Conservation (phyloP, 2,113 vertebrate species). For the Carlito syrichta region DNA sequence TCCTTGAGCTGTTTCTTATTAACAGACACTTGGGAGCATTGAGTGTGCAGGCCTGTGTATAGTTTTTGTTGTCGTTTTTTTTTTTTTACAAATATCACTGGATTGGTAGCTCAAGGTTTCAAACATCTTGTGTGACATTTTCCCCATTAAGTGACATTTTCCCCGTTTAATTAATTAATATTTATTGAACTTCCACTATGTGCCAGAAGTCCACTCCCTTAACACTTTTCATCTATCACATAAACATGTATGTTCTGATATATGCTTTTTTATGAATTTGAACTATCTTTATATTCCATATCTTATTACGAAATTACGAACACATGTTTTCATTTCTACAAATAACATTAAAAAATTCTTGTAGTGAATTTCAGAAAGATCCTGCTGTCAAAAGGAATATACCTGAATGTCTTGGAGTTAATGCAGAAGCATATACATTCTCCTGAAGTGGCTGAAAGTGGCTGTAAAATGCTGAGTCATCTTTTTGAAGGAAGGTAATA, state of each 20-base stretch:
- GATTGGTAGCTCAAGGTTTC: background rate
- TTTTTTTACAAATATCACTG: background rate
- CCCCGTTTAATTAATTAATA: background rate
- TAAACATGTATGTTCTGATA: background rate
- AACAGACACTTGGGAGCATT: background rate
- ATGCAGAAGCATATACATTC: conserved; percentile 89
- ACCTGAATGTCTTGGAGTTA: conserved; percentile 93
- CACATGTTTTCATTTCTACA: background rate
- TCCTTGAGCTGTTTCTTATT: background rate
- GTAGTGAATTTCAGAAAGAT: conserved; percentile 87
- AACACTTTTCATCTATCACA: too few species aligned
- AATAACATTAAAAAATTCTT: conserved; percentile 54
- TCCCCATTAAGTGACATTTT: background rate
- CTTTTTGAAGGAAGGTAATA: conserved; percentile 92
- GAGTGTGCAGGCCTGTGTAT: background rate
- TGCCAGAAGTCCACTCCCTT: background rate
- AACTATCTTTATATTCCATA: background rate
- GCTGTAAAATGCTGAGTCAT: conserved; percentile 88
- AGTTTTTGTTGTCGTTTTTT: background rate
- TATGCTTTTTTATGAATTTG: background rate
- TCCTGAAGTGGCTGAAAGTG: conserved; percentile 88
- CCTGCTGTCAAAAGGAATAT: conserved; percentile 92
- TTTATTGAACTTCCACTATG: background rate
- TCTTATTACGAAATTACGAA: background rate
- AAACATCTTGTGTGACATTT: background rate